Evolutionary conservation across 1,140 invertebrate genomes (phyloP), one percentile per base, ranked within the genome.

Genomic region (Notospermus geniculatus): DNA sequence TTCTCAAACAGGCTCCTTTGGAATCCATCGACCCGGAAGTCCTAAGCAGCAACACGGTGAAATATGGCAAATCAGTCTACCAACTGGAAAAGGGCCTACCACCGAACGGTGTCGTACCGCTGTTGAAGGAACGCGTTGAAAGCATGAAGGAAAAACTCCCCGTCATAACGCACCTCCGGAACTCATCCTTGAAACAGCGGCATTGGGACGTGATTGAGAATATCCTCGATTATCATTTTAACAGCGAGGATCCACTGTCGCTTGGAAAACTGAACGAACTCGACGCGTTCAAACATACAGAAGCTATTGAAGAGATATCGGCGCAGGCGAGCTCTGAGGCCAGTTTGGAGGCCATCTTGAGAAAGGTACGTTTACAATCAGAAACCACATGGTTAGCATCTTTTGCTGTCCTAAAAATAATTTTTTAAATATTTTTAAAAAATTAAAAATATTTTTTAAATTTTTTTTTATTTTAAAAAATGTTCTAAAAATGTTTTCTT

Each of bases 281-380:
- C 46, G 83, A 87, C 17, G 87, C 87, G 0, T 92, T 92, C 80
- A 84, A 85, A 32, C 85, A 86, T 69, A 83, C 85, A 0, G 84
- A 89, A n/a, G 85, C 88, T 57, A 72, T 95, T 2, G 88, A 90
- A 84, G 90, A 93, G 75, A 87, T 94, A 13, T 89, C 91, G 2
- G 88, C 87, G 0, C 88, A 91, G 71, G 92, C 92, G 0, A 92
- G 89, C 67, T 91, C 91, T 2, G 92, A 95, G 76, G 87, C 88
- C 29, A 87, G 87, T 19, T 82, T 94, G 1, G 91, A 94, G 78
- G 76, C 80, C 1, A 84, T 93, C 68, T 76, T 94, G 1, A 90
- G 88, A 69, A 92, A 89, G 82, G 89, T 88, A 70, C 23, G 70
- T 29, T 46, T 19, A 25, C 52, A n/a, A n/a, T n/a, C n/a, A n/a